A percentile compares a stretch with the other conserved stretches of the same genome.
Conservation (phyloP, 2,888 invertebrate species). For the Antitype chi region DNA sequence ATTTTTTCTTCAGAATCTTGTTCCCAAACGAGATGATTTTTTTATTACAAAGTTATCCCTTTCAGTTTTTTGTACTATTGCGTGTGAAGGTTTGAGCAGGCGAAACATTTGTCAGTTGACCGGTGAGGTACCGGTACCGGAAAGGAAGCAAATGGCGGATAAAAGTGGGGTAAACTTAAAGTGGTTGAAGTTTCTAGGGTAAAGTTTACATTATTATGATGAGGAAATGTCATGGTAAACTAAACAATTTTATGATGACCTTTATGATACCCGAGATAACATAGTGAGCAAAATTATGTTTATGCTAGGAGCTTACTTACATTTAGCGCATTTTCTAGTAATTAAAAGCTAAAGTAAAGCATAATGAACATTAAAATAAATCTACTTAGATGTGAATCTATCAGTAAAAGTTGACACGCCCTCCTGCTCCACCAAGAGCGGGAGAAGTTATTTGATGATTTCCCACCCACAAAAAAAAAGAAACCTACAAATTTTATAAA, state of each 20-base stretch:
- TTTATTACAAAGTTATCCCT: too few species aligned
- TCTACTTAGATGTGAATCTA: too few species aligned
- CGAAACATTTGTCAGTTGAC: not conserved
- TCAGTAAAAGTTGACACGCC: too few species aligned
- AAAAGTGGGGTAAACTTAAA: not conserved
- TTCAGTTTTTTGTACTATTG: not conserved
- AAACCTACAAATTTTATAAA: too few species aligned
- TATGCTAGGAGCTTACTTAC: not conserved
- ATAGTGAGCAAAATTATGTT: not conserved
- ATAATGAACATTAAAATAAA: too few species aligned
- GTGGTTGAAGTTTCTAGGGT: too few species aligned
- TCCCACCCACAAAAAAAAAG: too few species aligned
- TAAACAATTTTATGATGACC: too few species aligned
- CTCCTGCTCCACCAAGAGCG: too few species aligned
- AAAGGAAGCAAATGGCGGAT: not conserved
- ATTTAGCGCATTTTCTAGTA: not conserved
- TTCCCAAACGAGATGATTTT: not conserved
- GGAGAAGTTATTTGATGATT: too few species aligned
- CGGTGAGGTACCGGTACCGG: not conserved
- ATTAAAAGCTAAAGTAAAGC: not conserved
- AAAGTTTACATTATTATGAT: not conserved
- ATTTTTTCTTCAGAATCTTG: not conserved
- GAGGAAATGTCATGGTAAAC: too few species aligned
- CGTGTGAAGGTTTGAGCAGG: conserved; percentile 48
- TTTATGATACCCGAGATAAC: not conserved